phyloP scores from a whole-genome alignment of 92 coral and sea anemone genomes.

The Anthopleura xanthogrammica region DNA sequence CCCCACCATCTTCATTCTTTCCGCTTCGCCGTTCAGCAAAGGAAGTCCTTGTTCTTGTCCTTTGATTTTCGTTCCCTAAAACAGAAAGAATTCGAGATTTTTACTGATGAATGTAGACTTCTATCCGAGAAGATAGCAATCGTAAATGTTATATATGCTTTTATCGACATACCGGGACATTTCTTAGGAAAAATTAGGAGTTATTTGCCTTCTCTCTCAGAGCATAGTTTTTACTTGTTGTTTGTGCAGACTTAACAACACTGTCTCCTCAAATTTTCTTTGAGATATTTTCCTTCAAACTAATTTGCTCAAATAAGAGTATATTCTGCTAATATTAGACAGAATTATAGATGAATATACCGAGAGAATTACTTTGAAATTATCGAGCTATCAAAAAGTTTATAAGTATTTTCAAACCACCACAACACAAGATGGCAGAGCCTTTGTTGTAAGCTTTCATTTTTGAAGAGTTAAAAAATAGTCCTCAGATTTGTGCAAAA shows the following conservation, averaged over 20 bases:
- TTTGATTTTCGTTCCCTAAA: not conserved
- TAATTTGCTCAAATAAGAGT: too few relatives aligned
- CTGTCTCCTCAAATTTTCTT: too few relatives aligned
- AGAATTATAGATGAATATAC: too few relatives aligned
- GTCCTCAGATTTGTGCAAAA: too few relatives aligned
- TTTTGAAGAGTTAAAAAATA: too few relatives aligned
- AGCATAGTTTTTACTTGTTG: not conserved
- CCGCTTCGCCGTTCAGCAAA: not conserved
- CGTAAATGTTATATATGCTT: not conserved
- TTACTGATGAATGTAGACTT: not conserved
- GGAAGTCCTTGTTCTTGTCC: slow-evolving; percentile 3
- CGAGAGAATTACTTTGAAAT: too few relatives aligned
- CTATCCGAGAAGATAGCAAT: not conserved
- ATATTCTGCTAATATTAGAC: too few relatives aligned
- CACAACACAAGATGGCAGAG: too few relatives aligned
- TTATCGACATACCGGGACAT: not conserved
- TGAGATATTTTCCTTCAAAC: too few relatives aligned
- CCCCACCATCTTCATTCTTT: not conserved
- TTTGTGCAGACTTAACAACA: not conserved
- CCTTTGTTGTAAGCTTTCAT: too few relatives aligned
- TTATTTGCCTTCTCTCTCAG: not conserved
- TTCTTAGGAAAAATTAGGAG: not conserved
- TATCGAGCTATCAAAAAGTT: too few relatives aligned
- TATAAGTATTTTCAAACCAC: too few relatives aligned
- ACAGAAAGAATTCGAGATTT: not conserved